A percentile compares a stretch with the other conserved stretches of the same genome.
Evolutionary conservation across 2,888 invertebrate genomes (phyloP).

Genomic region (Calliopum simillimum): DNA sequence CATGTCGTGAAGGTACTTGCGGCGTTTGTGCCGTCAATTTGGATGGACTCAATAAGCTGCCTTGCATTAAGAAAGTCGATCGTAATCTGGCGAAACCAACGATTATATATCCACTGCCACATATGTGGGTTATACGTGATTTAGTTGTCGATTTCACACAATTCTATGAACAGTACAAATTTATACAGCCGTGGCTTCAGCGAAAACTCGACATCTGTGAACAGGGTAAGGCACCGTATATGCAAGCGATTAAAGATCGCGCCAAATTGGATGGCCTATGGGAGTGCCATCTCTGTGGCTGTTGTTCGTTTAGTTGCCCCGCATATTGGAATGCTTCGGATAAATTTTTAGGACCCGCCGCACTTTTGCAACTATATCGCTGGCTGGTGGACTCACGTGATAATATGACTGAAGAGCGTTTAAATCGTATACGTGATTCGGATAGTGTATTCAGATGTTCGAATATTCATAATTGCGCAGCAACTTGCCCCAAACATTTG

Average conservation of each 20-base stretch:
- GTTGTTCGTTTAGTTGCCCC: slow-evolving; percentile 95
- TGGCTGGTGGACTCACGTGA: slow-evolving; percentile 98
- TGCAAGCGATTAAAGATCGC: slow-evolving; percentile 90
- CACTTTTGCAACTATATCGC: slow-evolving; percentile 95
- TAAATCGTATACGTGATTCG: slow-evolving; percentile 83
- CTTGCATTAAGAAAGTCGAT: slow-evolving; percentile 76
- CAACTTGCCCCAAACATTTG: slow-evolving; percentile 94
- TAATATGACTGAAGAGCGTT: slow-evolving; percentile 78
- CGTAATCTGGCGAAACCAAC: slow-evolving; percentile 73
- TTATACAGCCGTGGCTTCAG: slow-evolving; percentile 95
- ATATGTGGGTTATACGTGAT: slow-evolving; percentile 97
- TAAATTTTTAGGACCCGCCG: slow-evolving; percentile 95
- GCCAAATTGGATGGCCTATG: slow-evolving; percentile 95
- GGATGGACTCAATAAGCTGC: slow-evolving; percentile 91
- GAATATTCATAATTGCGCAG: slow-evolving; percentile 95
- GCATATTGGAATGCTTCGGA: slow-evolving; percentile 99
- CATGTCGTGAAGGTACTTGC: slow-evolving; percentile 97
- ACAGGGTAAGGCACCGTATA: slow-evolving; percentile 68
- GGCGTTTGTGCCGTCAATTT: slow-evolving; percentile 99
- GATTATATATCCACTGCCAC: slow-evolving; percentile 90
- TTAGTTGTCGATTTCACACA: slow-evolving; percentile 91
- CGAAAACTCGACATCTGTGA: no score
- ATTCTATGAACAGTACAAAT: slow-evolving; percentile 93
- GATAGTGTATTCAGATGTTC: slow-evolving; percentile 94
- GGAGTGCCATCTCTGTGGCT: slow-evolving; percentile 96